Base-by-base conservation (phyloP, 2,888 invertebrate genomes). In the Epinotia brunnichana region DNA sequence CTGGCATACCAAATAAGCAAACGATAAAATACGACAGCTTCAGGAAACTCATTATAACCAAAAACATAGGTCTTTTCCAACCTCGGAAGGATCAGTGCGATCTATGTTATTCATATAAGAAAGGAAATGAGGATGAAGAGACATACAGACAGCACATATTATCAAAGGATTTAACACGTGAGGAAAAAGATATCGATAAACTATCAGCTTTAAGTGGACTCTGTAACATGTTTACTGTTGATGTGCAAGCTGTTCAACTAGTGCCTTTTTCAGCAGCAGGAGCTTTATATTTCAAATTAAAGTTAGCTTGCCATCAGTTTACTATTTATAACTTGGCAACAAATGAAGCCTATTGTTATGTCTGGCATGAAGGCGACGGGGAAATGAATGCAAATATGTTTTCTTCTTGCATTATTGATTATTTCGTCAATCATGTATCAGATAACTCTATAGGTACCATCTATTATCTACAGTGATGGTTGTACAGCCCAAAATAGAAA, bases 221-320 rank as follows among this genome's bases (percentile, higher is more conserved):
- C 41, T 41, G 48, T 48, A 48, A 48, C 48, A 48, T 48, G 48
- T n/a, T 48, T 48, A 48, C n/a, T 48, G 48, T 48, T 48, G 48
- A 48, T 7, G 48, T 48, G 48, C 48, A 48, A 48, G 4, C 48
- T n/a, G n/a, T 48, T 48, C 48, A 48, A 48, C n/a, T 48, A 7
- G 48, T 48, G 48, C 48, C 48, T 48, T n/a, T n/a, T 48, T 48
- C 48, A n/a, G 48, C 48, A 48, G 48, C 15, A 48, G 48, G 48
- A 48, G n/a, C 48, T 48, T 48, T 48, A 48, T 48, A 48, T 48
- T 48, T 48, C n/a, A 48, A 48, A 48, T 48, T 48, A 48, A 48
- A 48, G n/a, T 48, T n/a, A 41, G 35, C 35, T 35, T 35, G 44
- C 44, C 44, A 44, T 44, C 44, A 44, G 44, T 44, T 44, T 44